These are phyloP conservation scores for Amniataba percoides DNA, from an alignment of 2,797 vertebrate genomes.

Conservation along the genomic window DNA sequence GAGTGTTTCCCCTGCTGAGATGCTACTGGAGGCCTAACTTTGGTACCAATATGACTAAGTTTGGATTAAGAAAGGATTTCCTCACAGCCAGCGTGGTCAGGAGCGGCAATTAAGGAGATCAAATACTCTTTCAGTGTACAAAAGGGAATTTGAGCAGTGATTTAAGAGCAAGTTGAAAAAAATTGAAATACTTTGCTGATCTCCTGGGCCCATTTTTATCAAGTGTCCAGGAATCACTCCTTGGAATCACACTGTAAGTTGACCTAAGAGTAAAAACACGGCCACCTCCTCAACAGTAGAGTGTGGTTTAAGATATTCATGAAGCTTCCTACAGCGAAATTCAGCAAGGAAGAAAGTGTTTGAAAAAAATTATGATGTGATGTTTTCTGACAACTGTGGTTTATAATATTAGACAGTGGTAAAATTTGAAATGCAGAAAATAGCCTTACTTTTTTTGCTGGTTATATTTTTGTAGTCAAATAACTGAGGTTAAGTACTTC, in stretches of 20 bases:
- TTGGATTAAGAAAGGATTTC: neutral
- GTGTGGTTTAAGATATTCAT: neutral
- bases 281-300: neutral
- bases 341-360: neutral
- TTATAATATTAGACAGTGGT: neutral
- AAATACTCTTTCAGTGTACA: neutral
- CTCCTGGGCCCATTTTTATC: neutral
- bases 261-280: neutral
- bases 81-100: neutral
- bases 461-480: neutral
- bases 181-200: neutral
- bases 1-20: too few relatives aligned
- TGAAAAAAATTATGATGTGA: neutral
- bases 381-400: neutral
- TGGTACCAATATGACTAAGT: too few relatives aligned
- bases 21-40: too few relatives aligned
- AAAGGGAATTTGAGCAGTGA: neutral
- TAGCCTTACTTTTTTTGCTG: too few relatives aligned
- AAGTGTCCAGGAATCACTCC: neutral
- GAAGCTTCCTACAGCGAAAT: neutral
- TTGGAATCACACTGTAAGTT: neutral
- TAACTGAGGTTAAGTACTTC: neutral
- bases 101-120: neutral
- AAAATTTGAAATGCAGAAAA: neutral
- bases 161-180: neutral